Percentiles rank a stretch among this genome's conserved stretches.
These are phyloP conservation scores for Rissa tridactyla DNA, from an alignment of 2,113 vertebrate genomes.

Conservation along the genomic window DNA sequence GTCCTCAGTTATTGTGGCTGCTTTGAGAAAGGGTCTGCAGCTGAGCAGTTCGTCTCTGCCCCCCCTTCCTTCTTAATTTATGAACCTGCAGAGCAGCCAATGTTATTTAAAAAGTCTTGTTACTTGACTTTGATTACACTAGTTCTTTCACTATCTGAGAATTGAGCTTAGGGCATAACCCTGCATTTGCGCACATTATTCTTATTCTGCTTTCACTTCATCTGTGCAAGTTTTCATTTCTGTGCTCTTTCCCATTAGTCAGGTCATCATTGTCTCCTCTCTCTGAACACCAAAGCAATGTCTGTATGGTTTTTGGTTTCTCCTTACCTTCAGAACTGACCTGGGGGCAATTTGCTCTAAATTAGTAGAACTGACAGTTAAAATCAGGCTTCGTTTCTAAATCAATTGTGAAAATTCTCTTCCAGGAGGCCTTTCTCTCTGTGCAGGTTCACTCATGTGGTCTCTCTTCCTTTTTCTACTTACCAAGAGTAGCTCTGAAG, in stretches of 20 bases:
- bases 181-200: not conserved
- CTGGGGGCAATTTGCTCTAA: not conserved
- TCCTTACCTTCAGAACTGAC: not conserved
- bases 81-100: not conserved
- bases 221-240: not conserved
- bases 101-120: not conserved
- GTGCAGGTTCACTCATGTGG: not conserved
- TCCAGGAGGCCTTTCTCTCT: not conserved
- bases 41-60: not conserved
- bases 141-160: not conserved
- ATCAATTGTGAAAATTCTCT: not conserved
- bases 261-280: not conserved
- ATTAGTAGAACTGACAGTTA: not conserved
- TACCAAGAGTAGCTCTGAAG: not conserved
- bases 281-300: not conserved
- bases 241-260: not conserved
- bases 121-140: not conserved
- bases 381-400: not conserved
- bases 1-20: not conserved
- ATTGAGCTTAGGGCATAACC: not conserved
- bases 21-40: not conserved
- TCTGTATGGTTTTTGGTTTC: not conserved
- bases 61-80: not conserved
- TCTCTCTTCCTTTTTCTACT: not conserved
- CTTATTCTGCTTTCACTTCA: not conserved